Base-by-base conservation (phyloP, 2,797 vertebrate genomes). In the Hemibagrus guttatus region DNA sequence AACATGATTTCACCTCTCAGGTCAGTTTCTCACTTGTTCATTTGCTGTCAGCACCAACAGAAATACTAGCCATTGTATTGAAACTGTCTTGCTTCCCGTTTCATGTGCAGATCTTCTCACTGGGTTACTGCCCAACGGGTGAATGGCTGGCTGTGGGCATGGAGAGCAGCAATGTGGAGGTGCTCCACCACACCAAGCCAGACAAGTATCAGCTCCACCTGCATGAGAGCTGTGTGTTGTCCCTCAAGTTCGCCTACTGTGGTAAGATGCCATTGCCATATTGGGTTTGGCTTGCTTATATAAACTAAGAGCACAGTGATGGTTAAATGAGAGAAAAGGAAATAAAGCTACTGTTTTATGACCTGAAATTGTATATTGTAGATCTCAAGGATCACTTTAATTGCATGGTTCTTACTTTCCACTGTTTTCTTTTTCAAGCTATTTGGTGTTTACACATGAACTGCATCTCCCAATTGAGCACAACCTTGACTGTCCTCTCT, bases 1-100 rank as follows among this genome's bases (percentile, higher is more conserved):
- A 99, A 85, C 98, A 99, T 0, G 98, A 99, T 95, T 99, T 99
- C 78, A 99, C 98, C 91, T 99, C 98, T 82, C 98, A 99, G 98
- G 98, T 99, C 83, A 66, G 46, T 26, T 54, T 35, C 72, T 54
- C 23, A 79, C 21, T 13, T 39, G 1, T 26, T 42, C 9, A 5
- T n/a, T 68, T 68, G n/a, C 63, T 16, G 6, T 7, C 63, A 23
- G 19, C 42, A 23, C 9, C 46, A 14, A 4, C 21, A 3, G 1
- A 31, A 23, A 35, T 54, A 68, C 6, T 35, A 46, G 68, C 28
- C 16, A 9, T n/a, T 16, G 26, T 31, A 35, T 11, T 46, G n/a
- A 52, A 84, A 71, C 49, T 12, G 2, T 58, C 49, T 31, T 84
- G 6, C 23, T 28, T 56, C 42, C 16, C 2, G 12, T 52, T 28